A percentile compares a stretch with the other conserved stretches of the same genome.
These are phyloP conservation scores for Sylvia atricapilla DNA, from an alignment of 2,113 vertebrate genomes.

Conservation along the genomic window DNA sequence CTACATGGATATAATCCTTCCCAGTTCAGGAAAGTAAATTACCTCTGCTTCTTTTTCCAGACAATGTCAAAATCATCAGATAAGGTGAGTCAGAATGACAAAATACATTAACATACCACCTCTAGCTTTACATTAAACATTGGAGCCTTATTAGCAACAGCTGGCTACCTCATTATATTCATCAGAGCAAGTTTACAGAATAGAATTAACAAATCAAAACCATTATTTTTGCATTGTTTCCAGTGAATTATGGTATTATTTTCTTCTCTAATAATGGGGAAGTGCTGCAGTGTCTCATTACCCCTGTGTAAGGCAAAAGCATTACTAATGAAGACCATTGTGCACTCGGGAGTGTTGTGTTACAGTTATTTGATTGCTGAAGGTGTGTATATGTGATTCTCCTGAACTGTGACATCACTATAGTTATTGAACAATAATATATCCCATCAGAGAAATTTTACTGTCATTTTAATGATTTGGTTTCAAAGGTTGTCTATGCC, in stretches of 20 bases:
- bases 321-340: neutral
- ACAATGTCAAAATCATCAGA: constrained; percentile 8
- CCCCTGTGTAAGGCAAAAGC: neutral
- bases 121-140: neutral
- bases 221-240: neutral
- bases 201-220: neutral
- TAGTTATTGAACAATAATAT: neutral
- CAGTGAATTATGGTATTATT: neutral
- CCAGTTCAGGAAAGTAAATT: neutral
- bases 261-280: neutral
- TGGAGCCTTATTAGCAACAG: constrained; percentile 4
- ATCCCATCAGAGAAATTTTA: neutral
- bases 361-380: neutral
- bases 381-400: neutral
- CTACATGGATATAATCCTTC: neutral
- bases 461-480: neutral
- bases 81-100: neutral
- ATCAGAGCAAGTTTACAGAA: neutral
- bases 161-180: neutral
- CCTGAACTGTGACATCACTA: neutral
- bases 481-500: neutral
- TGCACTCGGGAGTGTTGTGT: neutral
- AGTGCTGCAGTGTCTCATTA: neutral
- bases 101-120: neutral
- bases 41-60: neutral